These are phyloP conservation scores for Mycteria americana DNA, from an alignment of 2,797 vertebrate genomes.

Conservation along the genomic window DNA sequence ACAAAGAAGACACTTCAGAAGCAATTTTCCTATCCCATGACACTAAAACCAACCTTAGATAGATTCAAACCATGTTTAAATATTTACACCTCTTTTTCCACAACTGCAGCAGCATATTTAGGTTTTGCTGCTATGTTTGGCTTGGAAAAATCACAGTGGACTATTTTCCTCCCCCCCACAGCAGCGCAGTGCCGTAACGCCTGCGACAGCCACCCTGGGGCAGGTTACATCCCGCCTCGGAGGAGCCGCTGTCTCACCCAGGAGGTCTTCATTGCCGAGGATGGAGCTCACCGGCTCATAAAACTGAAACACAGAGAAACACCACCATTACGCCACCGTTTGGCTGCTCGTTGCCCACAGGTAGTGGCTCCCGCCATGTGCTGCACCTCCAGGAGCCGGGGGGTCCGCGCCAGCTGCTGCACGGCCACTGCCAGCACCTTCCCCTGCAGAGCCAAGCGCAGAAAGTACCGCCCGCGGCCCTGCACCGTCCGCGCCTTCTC, in stretches of 20 bases:
- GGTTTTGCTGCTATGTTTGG: not conserved
- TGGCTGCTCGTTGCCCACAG: accelerated
- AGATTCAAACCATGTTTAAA: not conserved
- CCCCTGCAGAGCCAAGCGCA: conserved; percentile 79
- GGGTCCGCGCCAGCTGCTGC: conserved; percentile 74
- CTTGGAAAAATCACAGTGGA: not conserved
- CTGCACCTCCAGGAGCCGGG: conserved; percentile 75
- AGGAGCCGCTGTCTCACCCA: conserved; percentile 66
- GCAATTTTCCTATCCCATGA: not conserved
- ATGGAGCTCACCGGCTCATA: conserved; percentile 77
- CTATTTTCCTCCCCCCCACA: not conserved
- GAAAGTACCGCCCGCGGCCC: conserved; percentile 82
- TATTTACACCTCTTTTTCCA: not conserved
- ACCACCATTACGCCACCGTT: accelerated
- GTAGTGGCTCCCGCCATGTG: accelerated
- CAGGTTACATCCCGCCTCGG: not conserved
- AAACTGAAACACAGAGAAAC: conserved; percentile 72
- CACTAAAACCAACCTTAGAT: not conserved
- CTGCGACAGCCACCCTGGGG: accelerated
- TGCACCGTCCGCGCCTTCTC: conserved; percentile 76
- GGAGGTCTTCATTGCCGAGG: conserved; percentile 79
- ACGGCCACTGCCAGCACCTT: conserved; percentile 75
- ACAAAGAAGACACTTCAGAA: not conserved
- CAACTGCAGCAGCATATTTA: not conserved
- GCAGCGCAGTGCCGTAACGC: not conserved